Evolutionary conservation across 1,140 invertebrate genomes (phyloP).

Genomic region (Brachionus rotundiformis): DNA sequence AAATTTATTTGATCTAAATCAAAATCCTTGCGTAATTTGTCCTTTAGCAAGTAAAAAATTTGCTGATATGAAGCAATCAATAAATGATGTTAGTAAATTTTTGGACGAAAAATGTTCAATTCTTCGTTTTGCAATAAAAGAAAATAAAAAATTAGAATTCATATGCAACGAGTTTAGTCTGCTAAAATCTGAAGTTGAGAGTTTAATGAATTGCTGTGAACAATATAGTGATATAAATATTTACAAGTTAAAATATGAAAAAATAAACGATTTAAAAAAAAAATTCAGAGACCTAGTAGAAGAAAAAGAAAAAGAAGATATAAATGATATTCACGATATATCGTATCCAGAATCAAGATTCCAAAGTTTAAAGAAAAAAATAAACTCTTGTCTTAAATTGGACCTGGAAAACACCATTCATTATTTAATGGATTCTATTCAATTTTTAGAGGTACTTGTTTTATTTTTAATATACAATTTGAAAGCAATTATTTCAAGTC

Average conservation of each 20-base stretch:
- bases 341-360: not conserved
- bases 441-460: not conserved
- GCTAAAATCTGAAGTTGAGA: not conserved
- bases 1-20: slow-evolving; percentile 24
- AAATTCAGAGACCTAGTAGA: not conserved
- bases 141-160: not conserved
- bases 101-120: slow-evolving; percentile 39
- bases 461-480: too few relatives aligned
- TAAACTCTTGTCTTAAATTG: not conserved
- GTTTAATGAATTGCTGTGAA: not conserved
- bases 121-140: not conserved
- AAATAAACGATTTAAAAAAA: not conserved
- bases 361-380: not conserved
- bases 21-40: not conserved
- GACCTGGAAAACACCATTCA: not conserved
- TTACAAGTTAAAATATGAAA: slow-evolving; percentile 1
- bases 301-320: not conserved
- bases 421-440: not conserved
- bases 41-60: not conserved
- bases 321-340: not conserved
- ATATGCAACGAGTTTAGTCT: not conserved
- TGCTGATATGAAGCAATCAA: not conserved
- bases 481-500: too few relatives aligned
- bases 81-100: not conserved
- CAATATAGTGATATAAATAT: not conserved